Conservation (phyloP, 2,888 invertebrate species). For the Pterobdella sp. region DNA sequence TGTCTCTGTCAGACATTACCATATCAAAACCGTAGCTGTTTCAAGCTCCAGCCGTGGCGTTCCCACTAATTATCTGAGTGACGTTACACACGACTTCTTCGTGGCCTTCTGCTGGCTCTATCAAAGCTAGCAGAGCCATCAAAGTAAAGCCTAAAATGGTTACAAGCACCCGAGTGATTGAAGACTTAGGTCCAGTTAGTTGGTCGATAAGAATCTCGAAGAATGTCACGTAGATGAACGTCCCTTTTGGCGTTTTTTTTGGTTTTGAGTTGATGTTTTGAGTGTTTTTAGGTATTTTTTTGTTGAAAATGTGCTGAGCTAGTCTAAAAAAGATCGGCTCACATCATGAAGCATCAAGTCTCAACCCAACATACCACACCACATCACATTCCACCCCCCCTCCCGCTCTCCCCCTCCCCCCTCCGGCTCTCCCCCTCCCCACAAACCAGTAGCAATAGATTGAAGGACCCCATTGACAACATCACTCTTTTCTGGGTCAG, state of each 20-base stretch:
- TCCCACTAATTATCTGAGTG: too few species aligned
- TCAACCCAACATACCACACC: too few species aligned
- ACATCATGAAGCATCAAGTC: too few species aligned
- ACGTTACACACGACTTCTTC: too few species aligned
- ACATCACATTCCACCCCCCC: too few species aligned
- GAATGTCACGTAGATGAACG: slow-evolving; percentile 83
- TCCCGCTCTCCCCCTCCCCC: too few species aligned
- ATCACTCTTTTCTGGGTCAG: background rate
- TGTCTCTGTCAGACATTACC: too few species aligned
- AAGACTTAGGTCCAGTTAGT: slow-evolving; percentile 32
- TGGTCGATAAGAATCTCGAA: slow-evolving; percentile 78
- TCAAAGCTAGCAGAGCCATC: slow-evolving; percentile 36
- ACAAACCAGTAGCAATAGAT: slow-evolving; percentile 16
- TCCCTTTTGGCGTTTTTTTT: too few species aligned
- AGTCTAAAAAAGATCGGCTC: background rate
- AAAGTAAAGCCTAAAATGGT: slow-evolving; percentile 39
- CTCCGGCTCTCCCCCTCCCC: too few species aligned
- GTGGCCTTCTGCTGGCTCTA: slow-evolving; percentile 23
- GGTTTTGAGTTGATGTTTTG: background rate
- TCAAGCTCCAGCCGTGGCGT: too few species aligned
- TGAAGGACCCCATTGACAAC: slow-evolving; percentile 23
- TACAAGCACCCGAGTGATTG: slow-evolving; percentile 40
- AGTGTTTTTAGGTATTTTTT: background rate
- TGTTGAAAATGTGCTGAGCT: background rate
- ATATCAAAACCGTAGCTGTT: too few species aligned